phyloP scores from a whole-genome alignment of 1,140 invertebrate species.

The Meloidogyne chitwoodi region DNA sequence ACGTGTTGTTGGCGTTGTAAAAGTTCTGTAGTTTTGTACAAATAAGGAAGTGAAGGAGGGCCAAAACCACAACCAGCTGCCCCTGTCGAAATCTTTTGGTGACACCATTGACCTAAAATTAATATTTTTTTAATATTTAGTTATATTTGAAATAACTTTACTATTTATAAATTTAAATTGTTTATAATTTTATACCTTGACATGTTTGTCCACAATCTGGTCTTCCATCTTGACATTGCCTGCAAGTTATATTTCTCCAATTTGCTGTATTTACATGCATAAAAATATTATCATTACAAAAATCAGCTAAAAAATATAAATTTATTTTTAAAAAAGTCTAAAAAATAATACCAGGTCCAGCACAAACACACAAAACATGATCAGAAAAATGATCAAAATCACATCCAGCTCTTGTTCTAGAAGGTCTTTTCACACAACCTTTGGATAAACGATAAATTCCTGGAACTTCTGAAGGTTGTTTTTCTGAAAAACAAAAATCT shows the following conservation, averaged over 20 bases:
- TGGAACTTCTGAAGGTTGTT: conserved; percentile 46
- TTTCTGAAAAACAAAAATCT: conserved; percentile 54
- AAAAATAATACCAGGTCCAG: conserved; percentile 18
- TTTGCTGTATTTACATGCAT: conserved; percentile 21
- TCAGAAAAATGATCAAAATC: conserved; percentile 52
- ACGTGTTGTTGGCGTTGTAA: conserved; percentile 41
- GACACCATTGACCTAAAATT: conserved; percentile 47
- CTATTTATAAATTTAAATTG: no score
- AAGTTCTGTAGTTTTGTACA: conserved; percentile 49
- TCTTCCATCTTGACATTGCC: conserved; percentile 39
- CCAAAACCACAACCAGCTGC: conserved; percentile 53
- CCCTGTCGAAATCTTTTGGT: conserved; percentile 44
- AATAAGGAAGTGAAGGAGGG: conserved; percentile 53
- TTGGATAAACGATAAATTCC: conserved; percentile 50
- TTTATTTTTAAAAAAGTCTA: neutral
- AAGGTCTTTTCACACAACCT: conserved; percentile 48
- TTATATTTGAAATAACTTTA: neutral
- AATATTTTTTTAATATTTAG: no score
- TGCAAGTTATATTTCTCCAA: conserved; percentile 47
- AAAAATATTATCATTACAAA: conserved; percentile 55
- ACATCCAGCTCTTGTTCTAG: conserved; percentile 45
- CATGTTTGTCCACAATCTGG: conserved; percentile 45
- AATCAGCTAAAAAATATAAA: conserved; percentile 14
- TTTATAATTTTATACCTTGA: no score
- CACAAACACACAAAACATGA: conserved; percentile 51